phyloP scores from a whole-genome alignment of 2,113 vertebrate species.

The Leptobrachium ailaonicum region DNA sequence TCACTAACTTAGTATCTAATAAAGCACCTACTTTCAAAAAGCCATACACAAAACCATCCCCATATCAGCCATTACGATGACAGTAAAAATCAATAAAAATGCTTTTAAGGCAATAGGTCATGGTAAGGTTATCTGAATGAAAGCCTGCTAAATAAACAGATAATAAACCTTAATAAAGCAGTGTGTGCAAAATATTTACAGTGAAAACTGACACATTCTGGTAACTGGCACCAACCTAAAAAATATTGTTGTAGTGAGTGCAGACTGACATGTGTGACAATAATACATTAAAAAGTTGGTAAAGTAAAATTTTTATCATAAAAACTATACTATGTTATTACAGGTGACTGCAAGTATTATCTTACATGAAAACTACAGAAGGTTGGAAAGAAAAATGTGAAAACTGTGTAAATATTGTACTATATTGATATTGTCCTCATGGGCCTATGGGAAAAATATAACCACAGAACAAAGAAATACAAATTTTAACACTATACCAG shows the following conservation, averaged over 20 bases:
- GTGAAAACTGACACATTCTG: constrained; percentile 8
- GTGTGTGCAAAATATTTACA: constrained; percentile 34
- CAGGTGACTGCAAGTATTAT: not conserved
- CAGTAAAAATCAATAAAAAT: constrained; percentile 32
- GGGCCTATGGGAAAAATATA: too few relatives aligned
- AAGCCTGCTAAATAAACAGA: constrained; percentile 34
- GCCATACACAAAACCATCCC: not conserved
- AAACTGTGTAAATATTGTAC: constrained; percentile 21
- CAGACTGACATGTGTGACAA: not conserved
- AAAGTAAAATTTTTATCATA: not conserved
- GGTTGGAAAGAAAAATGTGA: not conserved
- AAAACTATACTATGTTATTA: not conserved
- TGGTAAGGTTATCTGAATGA: constrained; percentile 18
- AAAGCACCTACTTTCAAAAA: not conserved
- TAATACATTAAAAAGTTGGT: not conserved
- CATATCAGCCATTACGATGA: not conserved
- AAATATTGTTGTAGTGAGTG: too few relatives aligned
- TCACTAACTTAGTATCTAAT: not conserved
- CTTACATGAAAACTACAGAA: not conserved
- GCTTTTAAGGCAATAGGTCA: constrained; percentile 31
- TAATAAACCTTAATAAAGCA: constrained; percentile 25
- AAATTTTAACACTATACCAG: not conserved
- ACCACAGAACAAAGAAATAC: not conserved
- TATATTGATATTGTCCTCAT: not conserved
- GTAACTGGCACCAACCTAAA: constrained; percentile 6